Evolutionary conservation across 2,797 vertebrate genomes (phyloP), one percentile per base, ranked within the genome.

Genomic region (Rhodeus uyekii): DNA sequence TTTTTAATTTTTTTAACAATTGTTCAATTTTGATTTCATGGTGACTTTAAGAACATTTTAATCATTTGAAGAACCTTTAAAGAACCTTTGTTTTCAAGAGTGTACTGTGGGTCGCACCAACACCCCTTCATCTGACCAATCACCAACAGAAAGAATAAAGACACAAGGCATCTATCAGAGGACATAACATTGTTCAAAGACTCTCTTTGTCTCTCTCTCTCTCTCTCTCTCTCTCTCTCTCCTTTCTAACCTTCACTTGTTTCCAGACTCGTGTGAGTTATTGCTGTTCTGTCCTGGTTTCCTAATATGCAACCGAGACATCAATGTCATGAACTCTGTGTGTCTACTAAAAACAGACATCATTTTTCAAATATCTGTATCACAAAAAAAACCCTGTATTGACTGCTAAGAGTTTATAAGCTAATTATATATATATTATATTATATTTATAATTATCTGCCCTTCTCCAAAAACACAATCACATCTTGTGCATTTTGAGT

Each of bases 191-290:
- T 76, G 24, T 63, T 19, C 46, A 36, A 27, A 29, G 44, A 32
- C 48, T 46, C 36, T 53, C 63, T 71, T 27, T 73, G 22, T 82
- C 39, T 53, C 50, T 50, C 42, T 13, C 39, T 12, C 39, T 12
- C 39, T 39, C 39, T 39, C 39, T 42, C 39, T 13, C 39, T 42
- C 42, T 18, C 44, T 46, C 16, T 48, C 39, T 7, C 16, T 48
- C 6, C 67, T 34, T 10, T 60, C 7, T 81, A 61, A 83, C 48
- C 78, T 84, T 27, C 69, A 46, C 78, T 78, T 24, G 9, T 86
- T 78, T 81, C 76, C 46, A 83, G 58, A n/a, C 19, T 39, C 10
- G n/a, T 39, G 46, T 74, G 73, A 76, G 14, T 50, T 46, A 32
- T 7, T 48, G 13, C n/a, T 27, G 32, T 63, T 75, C 61, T 63